Conservation (phyloP, 2,888 invertebrate genomes). For the Hyposoter didymator region DNA sequence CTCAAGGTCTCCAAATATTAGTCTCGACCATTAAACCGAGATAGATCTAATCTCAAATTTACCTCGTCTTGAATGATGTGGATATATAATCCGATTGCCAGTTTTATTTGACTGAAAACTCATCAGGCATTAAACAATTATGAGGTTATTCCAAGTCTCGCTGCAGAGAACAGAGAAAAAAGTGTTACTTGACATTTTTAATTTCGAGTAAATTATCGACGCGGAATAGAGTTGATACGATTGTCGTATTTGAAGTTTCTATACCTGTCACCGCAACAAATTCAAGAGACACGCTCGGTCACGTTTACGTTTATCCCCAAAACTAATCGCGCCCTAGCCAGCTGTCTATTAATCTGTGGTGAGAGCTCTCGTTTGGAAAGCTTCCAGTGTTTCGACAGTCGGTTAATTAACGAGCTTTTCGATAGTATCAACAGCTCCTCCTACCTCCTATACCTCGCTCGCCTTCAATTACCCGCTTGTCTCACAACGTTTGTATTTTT, state of each 20-base stretch:
- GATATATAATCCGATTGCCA: neutral
- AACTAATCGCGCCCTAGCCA: conserved; percentile 62
- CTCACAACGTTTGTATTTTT: neutral
- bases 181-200: neutral
- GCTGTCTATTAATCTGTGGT: conserved; percentile 71
- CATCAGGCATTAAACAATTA: neutral
- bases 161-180: neutral
- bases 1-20: conserved; percentile 20
- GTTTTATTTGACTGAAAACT: neutral
- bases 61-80: neutral
- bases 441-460: neutral
- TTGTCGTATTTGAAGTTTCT: conserved; percentile 8
- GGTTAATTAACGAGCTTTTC: conserved; percentile 68
- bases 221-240: neutral
- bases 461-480: conserved; percentile 24
- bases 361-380: conserved; percentile 69
- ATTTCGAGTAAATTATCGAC: neutral
- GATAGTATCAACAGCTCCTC: conserved; percentile 48
- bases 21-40: neutral
- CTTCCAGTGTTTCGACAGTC: conserved; percentile 69
- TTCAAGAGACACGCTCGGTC: conserved; percentile 49
- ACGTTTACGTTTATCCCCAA: conserved; percentile 56
- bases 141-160: too few relatives aligned
- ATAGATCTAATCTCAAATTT: conserved; percentile 26
- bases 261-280: conserved; percentile 14